Conservation (phyloP, 2,797 vertebrate genomes). For the Astyanax mexicanus region DNA sequence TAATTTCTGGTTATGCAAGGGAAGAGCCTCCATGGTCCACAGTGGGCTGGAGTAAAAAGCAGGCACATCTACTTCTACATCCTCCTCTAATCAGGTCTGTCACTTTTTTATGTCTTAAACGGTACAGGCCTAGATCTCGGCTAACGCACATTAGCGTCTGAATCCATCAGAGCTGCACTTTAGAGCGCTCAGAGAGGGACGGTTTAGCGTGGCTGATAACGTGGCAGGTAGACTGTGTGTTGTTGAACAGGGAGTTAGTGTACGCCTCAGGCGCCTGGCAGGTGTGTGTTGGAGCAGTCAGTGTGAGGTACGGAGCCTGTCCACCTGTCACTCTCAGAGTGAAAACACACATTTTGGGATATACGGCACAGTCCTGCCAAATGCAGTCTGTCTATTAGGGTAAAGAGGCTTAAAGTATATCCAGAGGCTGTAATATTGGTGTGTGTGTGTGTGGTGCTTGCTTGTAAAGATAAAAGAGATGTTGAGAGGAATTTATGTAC, state of each 20-base stretch:
- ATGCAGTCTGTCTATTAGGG: not conserved
- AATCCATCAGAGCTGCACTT: not conserved
- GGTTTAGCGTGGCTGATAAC: not conserved
- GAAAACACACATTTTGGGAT: conserved; percentile 26
- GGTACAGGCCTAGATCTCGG: not conserved
- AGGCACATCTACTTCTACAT: conserved; percentile 6
- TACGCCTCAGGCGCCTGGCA: conserved; percentile 22
- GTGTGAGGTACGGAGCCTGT: conserved; percentile 11
- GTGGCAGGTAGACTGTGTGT: not conserved
- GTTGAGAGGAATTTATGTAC: not conserved
- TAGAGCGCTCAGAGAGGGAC: not conserved
- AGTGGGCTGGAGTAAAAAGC: not conserved
- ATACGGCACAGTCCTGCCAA: not conserved
- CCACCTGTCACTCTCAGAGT: conserved; percentile 3
- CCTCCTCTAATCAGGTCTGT: not conserved
- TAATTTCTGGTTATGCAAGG: conserved; percentile 32
- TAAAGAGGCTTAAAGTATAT: not conserved
- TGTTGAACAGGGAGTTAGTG: not conserved
- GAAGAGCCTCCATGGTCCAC: conserved; percentile 17
- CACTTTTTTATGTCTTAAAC: not conserved
- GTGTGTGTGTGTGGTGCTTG: not conserved
- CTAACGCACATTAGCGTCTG: not conserved
- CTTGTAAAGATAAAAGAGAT: not conserved
- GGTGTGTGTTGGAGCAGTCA: conserved; percentile 29
- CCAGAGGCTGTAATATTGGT: not conserved